Percentiles rank a stretch among this genome's conserved stretches.
phyloP scores from a whole-genome alignment of 37 sponge, comb jelly and placozoan genomes.

The Ianthella basta region DNA sequence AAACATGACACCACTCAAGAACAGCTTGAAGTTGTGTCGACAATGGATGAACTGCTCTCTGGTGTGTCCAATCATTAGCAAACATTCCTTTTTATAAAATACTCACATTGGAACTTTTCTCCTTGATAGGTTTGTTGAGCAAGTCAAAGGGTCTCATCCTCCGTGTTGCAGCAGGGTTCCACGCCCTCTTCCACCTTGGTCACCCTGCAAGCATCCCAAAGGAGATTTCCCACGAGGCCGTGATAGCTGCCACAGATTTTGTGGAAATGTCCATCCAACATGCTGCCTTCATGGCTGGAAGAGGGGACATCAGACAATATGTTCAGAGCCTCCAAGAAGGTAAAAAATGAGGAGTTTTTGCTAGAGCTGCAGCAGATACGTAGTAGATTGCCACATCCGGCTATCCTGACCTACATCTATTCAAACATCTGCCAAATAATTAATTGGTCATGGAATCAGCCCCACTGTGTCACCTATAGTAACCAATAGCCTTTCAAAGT shows the following conservation, averaged over 20 bases:
- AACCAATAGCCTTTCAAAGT: too few species aligned
- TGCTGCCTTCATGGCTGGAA: slow-evolving; percentile 51
- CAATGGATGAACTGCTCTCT: background rate
- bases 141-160: slow-evolving; percentile 53
- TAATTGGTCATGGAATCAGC: too few species aligned
- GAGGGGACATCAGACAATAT: slow-evolving; percentile 22
- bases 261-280: slow-evolving; percentile 47
- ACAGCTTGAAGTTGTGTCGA: background rate
- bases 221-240: slow-evolving; percentile 22
- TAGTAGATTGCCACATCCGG: too few species aligned
- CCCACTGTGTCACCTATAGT: too few species aligned
- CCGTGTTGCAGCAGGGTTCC: slow-evolving; percentile 44
- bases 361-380: background rate
- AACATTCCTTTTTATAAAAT: too few species aligned
- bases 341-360: slow-evolving; percentile 1
- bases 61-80: too few species aligned
- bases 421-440: too few species aligned
- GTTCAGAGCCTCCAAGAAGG: too few species aligned
- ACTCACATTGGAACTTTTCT: too few species aligned
- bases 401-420: too few species aligned
- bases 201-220: background rate
- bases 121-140: slow-evolving; percentile 46
- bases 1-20: background rate
- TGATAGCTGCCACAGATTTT: slow-evolving; percentile 43
- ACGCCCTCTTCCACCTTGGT: slow-evolving; percentile 48